These are phyloP conservation scores for Epizoanthus rinbou DNA, from an alignment of 92 coral and sea anemone genomes.

Conservation along the genomic window DNA sequence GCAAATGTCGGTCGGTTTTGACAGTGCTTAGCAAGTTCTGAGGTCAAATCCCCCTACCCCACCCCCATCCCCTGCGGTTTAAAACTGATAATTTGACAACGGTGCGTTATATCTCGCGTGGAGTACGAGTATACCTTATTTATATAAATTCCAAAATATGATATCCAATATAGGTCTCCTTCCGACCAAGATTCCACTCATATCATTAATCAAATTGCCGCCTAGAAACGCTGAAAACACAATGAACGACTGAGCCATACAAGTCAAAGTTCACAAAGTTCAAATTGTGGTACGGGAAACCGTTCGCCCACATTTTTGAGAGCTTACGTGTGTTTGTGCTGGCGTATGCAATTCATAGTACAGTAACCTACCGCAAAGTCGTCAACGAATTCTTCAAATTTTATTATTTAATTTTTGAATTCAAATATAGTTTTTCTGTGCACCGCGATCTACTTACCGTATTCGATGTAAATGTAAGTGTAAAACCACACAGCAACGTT, in stretches of 20 bases:
- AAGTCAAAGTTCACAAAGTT: background rate
- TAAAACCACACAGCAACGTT: background rate
- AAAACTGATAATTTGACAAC: too few relatives aligned
- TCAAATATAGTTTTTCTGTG: background rate
- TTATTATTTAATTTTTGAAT: background rate
- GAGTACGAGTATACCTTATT: too few relatives aligned
- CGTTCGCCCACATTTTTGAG: background rate
- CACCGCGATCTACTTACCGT: background rate
- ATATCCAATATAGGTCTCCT: too few relatives aligned
- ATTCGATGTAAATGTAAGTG: background rate
- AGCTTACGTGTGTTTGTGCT: background rate
- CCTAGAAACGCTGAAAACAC: background rate
- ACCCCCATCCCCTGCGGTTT: too few relatives aligned
- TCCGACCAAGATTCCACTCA: too few relatives aligned
- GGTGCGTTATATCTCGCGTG: too few relatives aligned
- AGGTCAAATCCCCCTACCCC: too few relatives aligned
- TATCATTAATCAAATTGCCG: background rate
- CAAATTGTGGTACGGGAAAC: background rate
- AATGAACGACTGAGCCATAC: background rate
- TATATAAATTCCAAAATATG: too few relatives aligned
- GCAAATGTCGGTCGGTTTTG: too few relatives aligned
- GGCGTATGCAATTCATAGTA: background rate
- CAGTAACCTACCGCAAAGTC: background rate
- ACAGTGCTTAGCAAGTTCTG: too few relatives aligned
- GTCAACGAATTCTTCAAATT: background rate